These are phyloP conservation scores for Terrapene triunguis DNA, from an alignment of 2,113 vertebrate species.

Conservation along the genomic window DNA sequence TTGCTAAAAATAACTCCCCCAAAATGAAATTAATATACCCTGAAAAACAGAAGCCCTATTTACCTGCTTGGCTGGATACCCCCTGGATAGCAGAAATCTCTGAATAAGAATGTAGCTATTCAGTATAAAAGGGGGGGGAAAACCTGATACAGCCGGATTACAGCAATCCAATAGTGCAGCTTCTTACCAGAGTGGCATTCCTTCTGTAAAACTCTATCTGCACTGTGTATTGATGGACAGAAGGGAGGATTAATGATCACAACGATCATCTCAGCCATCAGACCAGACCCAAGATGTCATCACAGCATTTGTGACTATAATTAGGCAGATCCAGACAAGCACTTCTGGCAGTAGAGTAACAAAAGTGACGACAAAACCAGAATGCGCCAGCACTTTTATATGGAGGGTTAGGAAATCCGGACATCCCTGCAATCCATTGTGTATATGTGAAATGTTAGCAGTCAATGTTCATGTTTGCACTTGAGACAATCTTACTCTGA, in stretches of 20 bases:
- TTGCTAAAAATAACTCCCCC: no score
- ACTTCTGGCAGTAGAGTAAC: not conserved
- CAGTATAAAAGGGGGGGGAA: not conserved
- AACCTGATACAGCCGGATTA: no score
- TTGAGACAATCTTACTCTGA: rapidly evolving
- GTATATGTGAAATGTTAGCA: not conserved
- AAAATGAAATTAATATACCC: no score
- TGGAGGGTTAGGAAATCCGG: not conserved
- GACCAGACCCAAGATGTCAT: not conserved
- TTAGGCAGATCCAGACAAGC: not conserved
- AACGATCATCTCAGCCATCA: not conserved
- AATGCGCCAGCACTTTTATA: not conserved
- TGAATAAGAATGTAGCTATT: not conserved
- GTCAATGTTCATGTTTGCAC: not conserved
- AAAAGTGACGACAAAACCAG: not conserved
- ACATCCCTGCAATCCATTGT: not conserved
- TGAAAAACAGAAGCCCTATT: no score
- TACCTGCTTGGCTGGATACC: not conserved
- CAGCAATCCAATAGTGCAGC: not conserved
- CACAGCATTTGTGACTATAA: rapidly evolving
- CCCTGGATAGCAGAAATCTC: slow-evolving; percentile 2
- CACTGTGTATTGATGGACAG: not conserved
- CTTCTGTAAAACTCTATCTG: not conserved
- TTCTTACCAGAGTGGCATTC: not conserved
- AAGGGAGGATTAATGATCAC: not conserved